Base-by-base conservation (phyloP, 2,888 invertebrate genomes). In the Synergus laeviventris region DNA sequence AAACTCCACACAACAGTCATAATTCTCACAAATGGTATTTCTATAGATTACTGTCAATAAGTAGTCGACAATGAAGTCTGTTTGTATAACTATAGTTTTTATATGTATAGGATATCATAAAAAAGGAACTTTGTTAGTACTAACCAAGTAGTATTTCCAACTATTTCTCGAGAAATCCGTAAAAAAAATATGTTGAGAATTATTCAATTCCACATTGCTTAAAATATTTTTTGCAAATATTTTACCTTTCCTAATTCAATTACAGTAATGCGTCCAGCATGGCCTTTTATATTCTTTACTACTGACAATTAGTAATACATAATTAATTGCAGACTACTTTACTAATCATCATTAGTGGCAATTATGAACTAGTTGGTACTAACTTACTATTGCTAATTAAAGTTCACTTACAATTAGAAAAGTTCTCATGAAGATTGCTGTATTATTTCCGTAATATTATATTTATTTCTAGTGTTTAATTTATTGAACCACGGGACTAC, bases 391-490 rank as follows among this genome's bases (percentile, higher is more conserved):
- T 21, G 18, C 14, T 31, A 24, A 31, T 45, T 4, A 49, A 31
- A 70, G 45, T 70, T 24, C 31, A 45, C 31, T 70, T 49, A 45
- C 31, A 45, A n/a, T 70, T 49, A 45, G 45, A 8, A 31, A 49
- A 70, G 31, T 56, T 21, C 56, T 12, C 56, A 56, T 74, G 75
- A 77, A 70, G 16, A 78, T 74, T 61, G 74, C 75, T 76, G 66
- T 79, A 78, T 59, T 73, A 74, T 76, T 81, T 78, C 54, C 78
- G 73, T 49, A 75, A 60, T 36, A 54, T 70, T 24, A 79, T 77
- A 81, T 81, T 78, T 78, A 81, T 81, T 78, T 76, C 76, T 81
- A 77, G 61, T 73, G 73, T 81, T 81, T 73, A 76, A 79, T 75
- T 79, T 81, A 36, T 77, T 76, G 77, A 75, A 76, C 66, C 64